A percentile compares a stretch with the other conserved stretches of the same genome.
These are phyloP conservation scores for Halcyon leucocephala DNA, from an alignment of 2,797 vertebrate species.

Conservation along the genomic window DNA sequence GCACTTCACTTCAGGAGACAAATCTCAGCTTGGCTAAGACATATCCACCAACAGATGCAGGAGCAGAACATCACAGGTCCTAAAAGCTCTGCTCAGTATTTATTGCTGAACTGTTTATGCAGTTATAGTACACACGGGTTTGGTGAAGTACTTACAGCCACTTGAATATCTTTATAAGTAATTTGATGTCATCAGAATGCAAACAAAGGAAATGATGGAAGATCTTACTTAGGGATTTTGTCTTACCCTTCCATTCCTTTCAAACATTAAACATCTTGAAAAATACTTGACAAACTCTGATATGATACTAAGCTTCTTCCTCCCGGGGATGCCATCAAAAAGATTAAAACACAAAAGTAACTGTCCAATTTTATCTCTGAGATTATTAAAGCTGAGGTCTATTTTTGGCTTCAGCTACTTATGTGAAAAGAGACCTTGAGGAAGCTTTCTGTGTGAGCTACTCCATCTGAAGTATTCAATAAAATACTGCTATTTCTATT, in stretches of 20 bases:
- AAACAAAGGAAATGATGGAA: conserved; percentile 19
- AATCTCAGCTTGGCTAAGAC: background rate
- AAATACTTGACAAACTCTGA: conserved; percentile 18
- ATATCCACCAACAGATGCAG: background rate
- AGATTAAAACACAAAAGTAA: conserved; percentile 36
- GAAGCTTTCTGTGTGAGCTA: background rate
- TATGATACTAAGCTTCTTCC: background rate
- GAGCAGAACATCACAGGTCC: background rate
- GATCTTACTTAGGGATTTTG: background rate
- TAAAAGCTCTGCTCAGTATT: background rate
- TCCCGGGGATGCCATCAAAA: conserved; percentile 1
- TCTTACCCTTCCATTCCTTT: background rate
- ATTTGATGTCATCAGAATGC: conserved; percentile 44
- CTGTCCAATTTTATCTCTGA: background rate
- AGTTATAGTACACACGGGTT: background rate
- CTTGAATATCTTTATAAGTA: conserved; percentile 30
- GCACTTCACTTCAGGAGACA: background rate
- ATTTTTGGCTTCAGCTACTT: conserved; percentile 17
- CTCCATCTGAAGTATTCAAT: conserved; percentile 20
- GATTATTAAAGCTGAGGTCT: conserved; percentile 11
- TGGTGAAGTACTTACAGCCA: background rate
- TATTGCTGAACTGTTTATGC: background rate
- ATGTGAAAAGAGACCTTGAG: conserved; percentile 8
- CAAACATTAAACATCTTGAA: background rate
- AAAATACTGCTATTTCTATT: conserved; percentile 45